Evolutionary conservation across 2,113 vertebrate species (phyloP), one percentile per base, ranked within the genome.

Genomic region (Arizona elegans): DNA sequence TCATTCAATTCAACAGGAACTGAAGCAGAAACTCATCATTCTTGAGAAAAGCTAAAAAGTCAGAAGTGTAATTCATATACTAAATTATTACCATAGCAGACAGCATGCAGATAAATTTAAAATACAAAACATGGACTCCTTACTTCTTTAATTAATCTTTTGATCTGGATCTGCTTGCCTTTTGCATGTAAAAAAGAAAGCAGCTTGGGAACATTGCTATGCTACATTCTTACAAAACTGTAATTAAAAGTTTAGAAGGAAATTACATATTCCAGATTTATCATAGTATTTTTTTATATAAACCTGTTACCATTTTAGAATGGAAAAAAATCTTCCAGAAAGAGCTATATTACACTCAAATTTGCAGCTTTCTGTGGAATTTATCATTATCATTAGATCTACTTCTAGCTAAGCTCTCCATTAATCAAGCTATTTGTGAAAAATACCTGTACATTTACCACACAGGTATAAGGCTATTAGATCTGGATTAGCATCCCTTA

Each of bases 141-240:
- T 93, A 95, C 70, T 93, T 75, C 95, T 96, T 95, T 94, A 95
- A 95, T 96, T 94, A 95, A 92, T 85, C 94, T 93, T 93, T 1
- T 0, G 86, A 95, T 91, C 91, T 94, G 33, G 8, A 38, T 62
- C 81, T 59, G 26, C 5, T 87, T 96, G 94, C 93, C 86, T 92
- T 95, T 91, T 85, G 94, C 96, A 86, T 93, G 62, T 91, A 92
- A 92, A 94, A 38, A 47, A 29, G 59, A 88, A 94, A 92, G 12
- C 0, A 0, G 38, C 90, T 52, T 0, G 3, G 92, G 33, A 47
- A 89, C 55, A 8, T 19, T 15, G 91, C 50, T 10, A 86, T 1
- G 1, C 8, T 91, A 0, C 29, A 70, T n/a, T 70, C 11, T 65
- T 29, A 29, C 26, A 65, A 65, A 9, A 58, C 10, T 75, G 6